A percentile compares a stretch with the other conserved stretches of the same genome.
Conservation (phyloP, 2,888 invertebrate genomes). For the Hemistola chrysoprasaria region DNA sequence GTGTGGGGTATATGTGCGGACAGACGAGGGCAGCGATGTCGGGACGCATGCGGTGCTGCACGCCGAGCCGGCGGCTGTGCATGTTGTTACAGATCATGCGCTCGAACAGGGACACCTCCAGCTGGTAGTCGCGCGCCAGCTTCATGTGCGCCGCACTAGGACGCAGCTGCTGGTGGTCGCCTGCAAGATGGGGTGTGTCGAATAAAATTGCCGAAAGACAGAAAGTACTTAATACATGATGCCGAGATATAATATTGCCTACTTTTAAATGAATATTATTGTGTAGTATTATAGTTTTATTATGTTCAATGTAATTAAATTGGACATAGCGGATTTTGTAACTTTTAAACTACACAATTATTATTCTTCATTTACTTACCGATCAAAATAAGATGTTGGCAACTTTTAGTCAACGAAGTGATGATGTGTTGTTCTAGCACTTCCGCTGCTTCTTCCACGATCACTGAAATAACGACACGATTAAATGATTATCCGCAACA, state of each 20-base stretch:
- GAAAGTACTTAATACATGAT: too few species aligned
- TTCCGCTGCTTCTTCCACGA: slow-evolving; percentile 95
- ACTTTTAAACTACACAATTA: too few species aligned
- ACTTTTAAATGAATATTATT: too few species aligned
- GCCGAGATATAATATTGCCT: too few species aligned
- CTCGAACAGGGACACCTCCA: slow-evolving; percentile 92
- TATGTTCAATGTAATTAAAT: too few species aligned
- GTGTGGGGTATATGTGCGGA: slow-evolving; percentile 86
- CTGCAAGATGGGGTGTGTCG: too few species aligned
- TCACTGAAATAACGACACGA: slow-evolving; percentile 68
- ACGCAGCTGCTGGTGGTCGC: slow-evolving; percentile 91
- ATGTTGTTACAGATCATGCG: slow-evolving; percentile 87
- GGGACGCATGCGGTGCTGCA: slow-evolving; percentile 92
- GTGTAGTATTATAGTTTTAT: too few species aligned
- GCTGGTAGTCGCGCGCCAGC: slow-evolving; percentile 83
- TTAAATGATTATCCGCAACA: too few species aligned
- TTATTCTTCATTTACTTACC: too few species aligned
- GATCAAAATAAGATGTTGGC: slow-evolving; percentile 91
- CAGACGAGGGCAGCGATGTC: slow-evolving; percentile 76
- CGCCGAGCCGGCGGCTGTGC: slow-evolving; percentile 81
- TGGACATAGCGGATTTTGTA: too few species aligned
- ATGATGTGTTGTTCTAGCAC: slow-evolving; percentile 92
- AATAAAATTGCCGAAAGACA: too few species aligned
- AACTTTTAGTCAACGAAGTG: slow-evolving; percentile 85
- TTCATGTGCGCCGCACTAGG: slow-evolving; percentile 87